These are phyloP conservation scores for Nanorana parkeri DNA, from an alignment of 2,113 vertebrate species.

Conservation along the genomic window DNA sequence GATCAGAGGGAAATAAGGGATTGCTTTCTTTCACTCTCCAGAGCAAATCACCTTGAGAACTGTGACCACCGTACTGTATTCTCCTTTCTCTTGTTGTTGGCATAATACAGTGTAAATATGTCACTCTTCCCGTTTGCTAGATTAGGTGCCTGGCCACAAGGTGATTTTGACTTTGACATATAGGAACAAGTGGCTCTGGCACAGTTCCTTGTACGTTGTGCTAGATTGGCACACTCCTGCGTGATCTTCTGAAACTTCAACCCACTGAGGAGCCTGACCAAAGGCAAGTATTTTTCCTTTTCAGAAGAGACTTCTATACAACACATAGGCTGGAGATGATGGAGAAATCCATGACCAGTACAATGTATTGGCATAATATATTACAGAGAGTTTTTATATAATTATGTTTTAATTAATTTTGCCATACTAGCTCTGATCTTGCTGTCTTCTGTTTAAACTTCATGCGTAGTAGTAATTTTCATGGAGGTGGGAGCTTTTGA, in stretches of 20 bases:
- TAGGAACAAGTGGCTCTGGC: slow-evolving; percentile 1
- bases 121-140: background rate
- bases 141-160: background rate
- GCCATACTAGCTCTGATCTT: no score
- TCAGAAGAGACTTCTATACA: no score
- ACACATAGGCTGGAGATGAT: no score
- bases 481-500: no score
- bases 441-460: no score
- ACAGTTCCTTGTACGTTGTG: background rate
- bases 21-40: no score
- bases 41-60: background rate
- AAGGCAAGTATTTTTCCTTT: background rate
- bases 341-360: no score
- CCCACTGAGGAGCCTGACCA: background rate
- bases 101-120: background rate
- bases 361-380: no score
- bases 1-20: no score
- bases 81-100: background rate
- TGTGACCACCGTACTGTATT: background rate
- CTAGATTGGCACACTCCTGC: background rate
- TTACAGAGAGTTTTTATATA: no score
- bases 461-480: no score
- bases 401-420: no score
- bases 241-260: background rate
- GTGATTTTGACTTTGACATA: slow-evolving; percentile 28